Base-by-base conservation (phyloP, 2,797 vertebrate species). In the Oreonectes daqikongensis region DNA sequence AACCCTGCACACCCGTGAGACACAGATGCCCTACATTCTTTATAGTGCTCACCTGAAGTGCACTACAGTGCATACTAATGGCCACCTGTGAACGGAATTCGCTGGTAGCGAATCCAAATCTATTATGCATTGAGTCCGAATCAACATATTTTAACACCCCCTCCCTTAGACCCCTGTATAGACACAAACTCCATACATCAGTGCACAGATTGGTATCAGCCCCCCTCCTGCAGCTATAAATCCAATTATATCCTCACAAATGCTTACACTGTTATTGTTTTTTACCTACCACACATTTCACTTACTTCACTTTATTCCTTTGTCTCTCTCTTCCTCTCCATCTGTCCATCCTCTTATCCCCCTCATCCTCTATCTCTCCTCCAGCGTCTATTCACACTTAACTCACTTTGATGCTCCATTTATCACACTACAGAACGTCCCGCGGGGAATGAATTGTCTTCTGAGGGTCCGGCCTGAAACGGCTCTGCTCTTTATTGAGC, bases 341-440 rank as follows among this genome's bases (percentile, higher is more conserved):
- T 63, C 66, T 69, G 46, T 30, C 71, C 40, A 66, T 77, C 64
- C 63, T 66, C 57, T 59, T 18, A 57, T 59, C 55, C 15, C 22
- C 4, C 14, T 63, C 75, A 66, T 69, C 52, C 70, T 79, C 72
- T 53, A 32, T 69, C 69, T 77, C 44, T 67, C 30, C n/a, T 67
- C 78, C 69, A 70, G 53, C 77, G 15, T 46, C 44, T 38, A 53
- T 64, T 77, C 73, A 61, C 59, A 70, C 66, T 61, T 76, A 81
- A 73, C 79, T 83, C 52, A 73, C 69, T 84, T 79, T 74, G 73
- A 81, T 79, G 73, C 77, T 84, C 77, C 65, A 69, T 83, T 75
- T 79, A 61, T 77, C 77, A 69, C 66, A 69, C 42, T 48, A 60
- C 32, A 72, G 70, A 73, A 73, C 20, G 17, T 53, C 63, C 70